Evolutionary conservation across 2,797 vertebrate genomes (phyloP), one percentile per base, ranked within the genome.

Genomic region (Leontopithecus rosalia): DNA sequence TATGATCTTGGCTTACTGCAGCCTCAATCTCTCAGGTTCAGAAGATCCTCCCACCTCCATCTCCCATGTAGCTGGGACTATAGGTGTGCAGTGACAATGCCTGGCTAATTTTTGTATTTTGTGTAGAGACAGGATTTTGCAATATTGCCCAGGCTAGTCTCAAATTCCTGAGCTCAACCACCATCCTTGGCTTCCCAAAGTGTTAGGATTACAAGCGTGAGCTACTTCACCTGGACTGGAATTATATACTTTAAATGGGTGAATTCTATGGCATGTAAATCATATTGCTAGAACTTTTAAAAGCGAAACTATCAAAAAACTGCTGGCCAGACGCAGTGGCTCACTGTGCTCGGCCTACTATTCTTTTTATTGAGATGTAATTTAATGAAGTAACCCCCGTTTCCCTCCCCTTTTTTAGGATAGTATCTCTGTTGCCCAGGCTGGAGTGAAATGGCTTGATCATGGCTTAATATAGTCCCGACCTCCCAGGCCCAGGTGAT

Each of bases 301-400:
- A 88, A 92, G 77, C n/a, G 7, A 79, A 79, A 90, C 61, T 26
- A 17, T n/a, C 24, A 64, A 5, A 39, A 4, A 36, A 22, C 3
- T 88, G 48, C 15, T 1, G 0, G 33, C 61, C 15, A 4, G 61
- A 33, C 0, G 0, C 14, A 8, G 61, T n/a, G 61, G 33, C 61
- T n/a, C 61, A 67, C 33, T 2, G 26, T 24, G 8, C 61, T 33
- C 7, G 8, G 33, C 33, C 61, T n/a, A n/a, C 61, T 70, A 11
- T 70, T 76, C 26, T 36, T 28, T 61, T 81, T 64, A 77, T 91
- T 88, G 82, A 70, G 64, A 41, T 80, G 52, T 52, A 77, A 52
- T 83, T 94, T 0, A 96, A 67, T 67, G 5, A 39, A 72, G 67
- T 72, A 19, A 72, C 2, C 20, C 10, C 20, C 67, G 2, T 72